Evolutionary conservation across 1,140 invertebrate genomes (phyloP).

Genomic region (Armadillidium nasatum): DNA sequence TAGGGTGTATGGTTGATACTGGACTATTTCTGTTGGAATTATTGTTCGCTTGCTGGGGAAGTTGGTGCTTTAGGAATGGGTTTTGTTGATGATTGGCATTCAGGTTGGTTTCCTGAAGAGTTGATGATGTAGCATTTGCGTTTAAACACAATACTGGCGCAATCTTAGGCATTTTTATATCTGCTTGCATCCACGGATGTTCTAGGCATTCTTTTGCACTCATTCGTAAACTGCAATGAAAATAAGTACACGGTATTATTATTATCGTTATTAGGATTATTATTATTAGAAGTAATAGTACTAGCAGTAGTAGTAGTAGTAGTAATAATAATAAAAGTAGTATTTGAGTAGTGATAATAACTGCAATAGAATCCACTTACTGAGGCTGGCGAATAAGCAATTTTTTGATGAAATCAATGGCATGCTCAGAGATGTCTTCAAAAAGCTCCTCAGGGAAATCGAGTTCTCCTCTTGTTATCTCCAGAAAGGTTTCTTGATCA

Average conservation of each 20-base stretch:
- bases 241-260: background rate
- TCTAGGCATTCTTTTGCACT: slow-evolving; percentile 60
- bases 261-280: too few species aligned
- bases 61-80: background rate
- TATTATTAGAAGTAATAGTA: too few species aligned
- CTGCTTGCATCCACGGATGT: slow-evolving; percentile 58
- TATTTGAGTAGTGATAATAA: too few species aligned
- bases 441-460: slow-evolving; percentile 88
- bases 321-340: too few species aligned
- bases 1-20: background rate
- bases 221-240: slow-evolving; percentile 55
- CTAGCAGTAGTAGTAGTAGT: too few species aligned
- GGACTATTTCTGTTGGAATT: background rate
- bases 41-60: background rate
- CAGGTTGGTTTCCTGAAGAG: background rate
- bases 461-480: slow-evolving; percentile 56
- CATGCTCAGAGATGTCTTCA: slow-evolving; percentile 71
- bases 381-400: slow-evolving; percentile 63
- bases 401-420: slow-evolving; percentile 67
- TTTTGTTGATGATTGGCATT: background rate
- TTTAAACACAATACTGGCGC: background rate
- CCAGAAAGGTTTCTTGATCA: slow-evolving; percentile 64
- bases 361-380: slow-evolving; percentile 48
- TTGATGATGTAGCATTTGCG: background rate
- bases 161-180: background rate